Base-by-base conservation (phyloP, 2,888 invertebrate genomes). In the Cecidostiba fungosa region DNA sequence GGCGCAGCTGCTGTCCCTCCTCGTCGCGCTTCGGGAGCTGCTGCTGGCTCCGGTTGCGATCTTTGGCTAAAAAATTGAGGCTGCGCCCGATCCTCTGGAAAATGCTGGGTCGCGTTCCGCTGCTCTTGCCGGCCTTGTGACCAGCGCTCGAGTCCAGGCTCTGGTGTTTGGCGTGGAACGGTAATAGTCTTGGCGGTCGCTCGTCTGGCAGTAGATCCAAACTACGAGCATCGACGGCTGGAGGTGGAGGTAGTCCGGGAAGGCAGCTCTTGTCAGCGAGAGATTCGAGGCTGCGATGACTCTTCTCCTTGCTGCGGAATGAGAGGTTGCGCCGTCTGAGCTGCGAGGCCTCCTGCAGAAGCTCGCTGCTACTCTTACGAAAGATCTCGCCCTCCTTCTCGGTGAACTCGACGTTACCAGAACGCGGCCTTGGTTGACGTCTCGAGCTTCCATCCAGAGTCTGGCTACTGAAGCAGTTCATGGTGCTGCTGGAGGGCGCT, bases 311-410 rank as follows among this genome's bases (percentile, higher is more conserved):
- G 77, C 70, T 89, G 26, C 88, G 89, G 76, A 91, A 91, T 1
- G 91, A 91, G 47, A 91, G 89, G 80, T 89, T 91, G 26, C 89
- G 85, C 8, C 86, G 86, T 26, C 88, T 87, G 54, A 85, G 78
- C 0, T 86, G 39, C 10, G 87, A 87, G 0, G 87, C 76, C 1
- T 89, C 89, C 72, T 89, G 90, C 72, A 89, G 82, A 16, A 90
- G 59, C 50, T 91, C 90, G 84, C 79, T 89, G 84, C 89, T 91
- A 70, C 85, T 91, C 54, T 91, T 91, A 29, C 90, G 90, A 79
- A 91, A 92, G 23, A 92, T 90, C 76, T 92, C 91, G 39, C 90
- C 91, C 74, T 91, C 91, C n/a, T 89, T 89, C 80, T 92, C 91
- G 6, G 90, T 88, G 32, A 91, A 92, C 69, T 92, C 90, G 8